Evolutionary conservation across 2,888 invertebrate genomes (phyloP), one percentile per base, ranked within the genome.

Genomic region (Xanthia togata): DNA sequence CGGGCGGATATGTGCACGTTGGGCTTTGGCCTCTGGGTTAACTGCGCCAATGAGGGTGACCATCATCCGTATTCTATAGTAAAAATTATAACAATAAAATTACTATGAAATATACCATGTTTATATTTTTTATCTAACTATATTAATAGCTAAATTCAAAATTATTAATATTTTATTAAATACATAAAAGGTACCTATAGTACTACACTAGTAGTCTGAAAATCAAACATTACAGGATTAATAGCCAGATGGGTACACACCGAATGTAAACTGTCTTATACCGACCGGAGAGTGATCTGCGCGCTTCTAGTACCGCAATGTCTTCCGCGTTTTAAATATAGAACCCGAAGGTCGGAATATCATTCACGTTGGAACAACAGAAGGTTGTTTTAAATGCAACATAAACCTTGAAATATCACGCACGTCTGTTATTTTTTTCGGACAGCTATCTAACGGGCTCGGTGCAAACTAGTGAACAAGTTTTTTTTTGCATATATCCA

Each of bases 261-360:
- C 91, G 94, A 90, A 90, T 90, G 83, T 91, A 95, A n/a, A 96
- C 96, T 95, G 95, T 95, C 93, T 92, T 57, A 55, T 26, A 92
- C 91, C 80, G 89, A 91, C 92, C 91, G 91, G 82, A 88, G 92
- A 93, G 89, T 90, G 92, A 94, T 94, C 93, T 90, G 92, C 91
- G 92, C 90, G 93, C 90, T 92, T 92, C 94, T 93, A 92, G 91
- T 92, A 90, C 92, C 90, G 93, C 93, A 91, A 92, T 92, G 94
- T 92, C 96, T 96, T 96, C 96, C 96, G 96, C 92, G 95, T 96
- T 95, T 91, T 94, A 96, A 94, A 96, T 95, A 95, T 96, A 96
- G 96, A 93, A 90, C 91, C 89, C 90, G 96, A 96, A 96, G 96
- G 96, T 93, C 96, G 92, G 82, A 88, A 89, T 92, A 93, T 93